Conservation (phyloP, 2,113 vertebrate genomes). For the Nipponia nippon region DNA sequence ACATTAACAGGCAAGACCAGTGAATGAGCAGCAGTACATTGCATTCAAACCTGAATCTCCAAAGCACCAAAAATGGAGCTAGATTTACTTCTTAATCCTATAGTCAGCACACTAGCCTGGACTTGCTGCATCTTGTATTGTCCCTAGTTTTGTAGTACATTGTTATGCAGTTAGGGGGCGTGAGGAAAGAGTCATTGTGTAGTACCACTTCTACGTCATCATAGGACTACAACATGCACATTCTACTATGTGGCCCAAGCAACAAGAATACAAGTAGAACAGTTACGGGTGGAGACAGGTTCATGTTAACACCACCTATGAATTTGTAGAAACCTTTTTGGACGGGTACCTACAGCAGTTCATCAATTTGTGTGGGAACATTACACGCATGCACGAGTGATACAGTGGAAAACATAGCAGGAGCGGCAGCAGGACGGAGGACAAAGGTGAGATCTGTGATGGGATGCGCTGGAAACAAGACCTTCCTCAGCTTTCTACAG, state of each 20-base stretch:
- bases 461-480: slow-evolving; percentile 40
- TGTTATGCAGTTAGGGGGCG: slow-evolving; percentile 58
- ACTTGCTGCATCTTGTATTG: slow-evolving; percentile 66
- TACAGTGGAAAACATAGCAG: slow-evolving; percentile 65
- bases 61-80: slow-evolving; percentile 75
- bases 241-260: slow-evolving; percentile 85
- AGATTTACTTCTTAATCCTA: slow-evolving; percentile 62
- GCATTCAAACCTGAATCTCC: slow-evolving; percentile 63
- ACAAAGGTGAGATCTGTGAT: slow-evolving; percentile 73
- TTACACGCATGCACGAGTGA: slow-evolving; percentile 84
- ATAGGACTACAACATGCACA: slow-evolving; percentile 92
- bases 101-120: slow-evolving; percentile 60
- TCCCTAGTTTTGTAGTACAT: slow-evolving; percentile 73
- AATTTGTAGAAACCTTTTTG: slow-evolving; percentile 78
- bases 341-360: slow-evolving; percentile 77
- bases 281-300: slow-evolving; percentile 69
- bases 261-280: slow-evolving; percentile 82
- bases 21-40: slow-evolving; percentile 69
- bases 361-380: slow-evolving; percentile 62
- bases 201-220: slow-evolving; percentile 84
- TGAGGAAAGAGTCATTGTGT: slow-evolving; percentile 68
- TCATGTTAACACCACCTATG: slow-evolving; percentile 84
- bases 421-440: slow-evolving; percentile 75
- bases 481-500: slow-evolving; percentile 91
- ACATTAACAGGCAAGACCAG: slow-evolving; percentile 74